A percentile compares a stretch with the other conserved stretches of the same genome.
These are phyloP conservation scores for Sarcophaga peregrina DNA, from an alignment of 1,140 invertebrate species.

Conservation along the genomic window DNA sequence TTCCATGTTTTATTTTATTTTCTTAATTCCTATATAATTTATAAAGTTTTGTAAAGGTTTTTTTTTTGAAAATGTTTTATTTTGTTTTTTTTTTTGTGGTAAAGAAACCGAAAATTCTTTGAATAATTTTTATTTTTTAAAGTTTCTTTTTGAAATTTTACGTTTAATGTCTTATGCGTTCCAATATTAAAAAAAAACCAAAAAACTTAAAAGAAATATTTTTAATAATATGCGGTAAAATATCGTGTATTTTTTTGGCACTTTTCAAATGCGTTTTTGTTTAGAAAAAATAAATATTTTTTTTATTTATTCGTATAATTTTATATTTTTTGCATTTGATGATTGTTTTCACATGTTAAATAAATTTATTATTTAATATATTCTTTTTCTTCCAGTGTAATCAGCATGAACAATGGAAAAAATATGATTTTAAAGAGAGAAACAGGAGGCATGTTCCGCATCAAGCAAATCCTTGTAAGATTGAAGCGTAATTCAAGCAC, in stretches of 20 bases:
- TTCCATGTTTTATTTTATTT: conserved; percentile 15
- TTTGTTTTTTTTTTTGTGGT: conserved; percentile 5
- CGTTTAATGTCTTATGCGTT: no score
- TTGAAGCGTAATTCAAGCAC: no score
- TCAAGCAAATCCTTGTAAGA: no score
- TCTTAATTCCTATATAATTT: conserved; percentile 32
- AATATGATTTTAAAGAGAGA: background rate
- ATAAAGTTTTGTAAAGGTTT: background rate
- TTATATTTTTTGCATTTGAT: conserved; percentile 5
- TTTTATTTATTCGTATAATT: background rate
- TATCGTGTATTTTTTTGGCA: background rate
- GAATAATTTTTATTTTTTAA: background rate
- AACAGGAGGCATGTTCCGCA: no score
- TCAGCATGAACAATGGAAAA: background rate
- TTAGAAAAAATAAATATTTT: background rate
- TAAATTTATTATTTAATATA: no score
- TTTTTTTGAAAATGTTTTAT: background rate
- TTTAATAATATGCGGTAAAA: conserved; percentile 6
- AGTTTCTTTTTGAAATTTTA: no score
- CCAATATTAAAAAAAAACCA: no score
- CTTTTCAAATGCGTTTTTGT: conserved; percentile 32
- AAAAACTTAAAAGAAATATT: background rate
- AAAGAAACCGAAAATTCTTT: conserved; percentile 11
- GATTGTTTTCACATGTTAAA: conserved; percentile 34
- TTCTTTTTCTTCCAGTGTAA: conserved; percentile 1